Conservation (phyloP, 30 jellyfish, hydroid and myxozoan species). For the Pelagia noctiluca region DNA sequence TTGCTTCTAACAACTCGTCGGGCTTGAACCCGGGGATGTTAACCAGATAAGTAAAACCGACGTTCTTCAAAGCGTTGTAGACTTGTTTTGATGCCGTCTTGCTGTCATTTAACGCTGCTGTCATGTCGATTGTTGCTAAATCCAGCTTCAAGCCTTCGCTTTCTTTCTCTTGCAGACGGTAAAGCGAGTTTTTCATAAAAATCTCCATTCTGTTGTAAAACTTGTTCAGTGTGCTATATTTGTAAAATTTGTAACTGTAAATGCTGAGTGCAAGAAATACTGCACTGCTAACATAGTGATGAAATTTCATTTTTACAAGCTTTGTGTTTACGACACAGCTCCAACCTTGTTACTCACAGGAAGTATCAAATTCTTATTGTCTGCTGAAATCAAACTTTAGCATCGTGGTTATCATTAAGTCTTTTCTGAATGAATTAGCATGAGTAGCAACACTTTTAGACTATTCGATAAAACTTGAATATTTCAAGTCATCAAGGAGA, state of each 20-base stretch:
- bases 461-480: too few relatives aligned
- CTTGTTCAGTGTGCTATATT: background rate
- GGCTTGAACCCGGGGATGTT: slow-evolving; percentile 72
- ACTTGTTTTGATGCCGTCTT: slow-evolving; percentile 23
- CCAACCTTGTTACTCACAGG: too few relatives aligned
- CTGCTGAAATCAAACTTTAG: too few relatives aligned
- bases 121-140: slow-evolving; percentile 57
- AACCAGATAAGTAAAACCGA: slow-evolving; percentile 82
- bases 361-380: too few relatives aligned
- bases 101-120: slow-evolving; percentile 35
- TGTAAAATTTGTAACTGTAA: background rate
- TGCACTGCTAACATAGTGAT: background rate
- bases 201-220: background rate
- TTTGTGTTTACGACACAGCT: too few relatives aligned
- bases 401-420: too few relatives aligned
- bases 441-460: too few relatives aligned
- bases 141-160: slow-evolving; percentile 7
- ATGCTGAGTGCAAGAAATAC: background rate
- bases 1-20: slow-evolving; percentile 63
- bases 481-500: too few relatives aligned
- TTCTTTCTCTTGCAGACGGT: background rate
- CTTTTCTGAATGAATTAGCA: too few relatives aligned
- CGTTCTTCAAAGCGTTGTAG: slow-evolving; percentile 51
- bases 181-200: background rate
- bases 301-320: too few relatives aligned